Evolutionary conservation across 2,113 vertebrate genomes (phyloP).

Genomic region (Heterocephalus glaber): DNA sequence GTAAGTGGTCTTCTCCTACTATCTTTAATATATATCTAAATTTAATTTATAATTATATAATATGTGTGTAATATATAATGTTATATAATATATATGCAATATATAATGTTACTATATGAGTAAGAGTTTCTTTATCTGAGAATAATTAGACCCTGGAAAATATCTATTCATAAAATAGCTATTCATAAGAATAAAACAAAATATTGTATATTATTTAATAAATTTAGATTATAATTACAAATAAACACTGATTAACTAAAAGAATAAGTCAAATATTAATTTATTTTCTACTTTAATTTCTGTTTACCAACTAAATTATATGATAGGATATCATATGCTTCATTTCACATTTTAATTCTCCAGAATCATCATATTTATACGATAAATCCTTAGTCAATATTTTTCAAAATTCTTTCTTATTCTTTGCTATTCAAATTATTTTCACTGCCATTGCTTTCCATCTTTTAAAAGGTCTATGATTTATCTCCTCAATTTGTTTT

Average conservation of each 20-base stretch:
- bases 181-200: neutral
- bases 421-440: neutral
- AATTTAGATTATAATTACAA: neutral
- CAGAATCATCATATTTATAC: neutral
- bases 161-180: neutral
- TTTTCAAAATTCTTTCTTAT: neutral
- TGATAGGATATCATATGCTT: neutral
- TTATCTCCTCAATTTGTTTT: neutral
- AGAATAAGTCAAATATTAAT: neutral
- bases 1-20: neutral
- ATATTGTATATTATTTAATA: neutral
- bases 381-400: neutral
- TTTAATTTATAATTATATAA: neutral
- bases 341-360: neutral
- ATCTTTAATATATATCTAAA: neutral
- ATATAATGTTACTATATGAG: neutral
- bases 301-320: neutral
- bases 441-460: neutral
- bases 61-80: neutral
- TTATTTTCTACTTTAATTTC: constrained; percentile 11
- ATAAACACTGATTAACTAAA: neutral
- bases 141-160: neutral
- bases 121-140: neutral
- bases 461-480: neutral
- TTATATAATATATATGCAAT: neutral